A percentile compares a stretch with the other conserved stretches of the same genome.
phyloP scores from a whole-genome alignment of 2,888 invertebrate genomes.

The Julus scanicus region DNA sequence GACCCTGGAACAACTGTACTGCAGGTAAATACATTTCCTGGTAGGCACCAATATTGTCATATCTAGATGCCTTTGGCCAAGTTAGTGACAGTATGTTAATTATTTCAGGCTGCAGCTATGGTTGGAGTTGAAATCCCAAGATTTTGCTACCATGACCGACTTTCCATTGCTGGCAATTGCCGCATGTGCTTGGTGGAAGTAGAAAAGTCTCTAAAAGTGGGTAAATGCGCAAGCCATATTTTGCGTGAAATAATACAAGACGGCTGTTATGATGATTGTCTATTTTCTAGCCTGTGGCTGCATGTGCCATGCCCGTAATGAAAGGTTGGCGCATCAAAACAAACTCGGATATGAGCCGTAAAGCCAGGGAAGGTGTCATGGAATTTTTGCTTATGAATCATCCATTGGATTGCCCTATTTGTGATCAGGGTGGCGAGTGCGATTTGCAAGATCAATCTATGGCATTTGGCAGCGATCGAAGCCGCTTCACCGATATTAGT shows the following conservation, averaged over 20 bases:
- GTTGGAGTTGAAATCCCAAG: conserved; percentile 98
- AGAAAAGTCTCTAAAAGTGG: conserved; percentile 91
- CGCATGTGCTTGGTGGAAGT: conserved; percentile 99
- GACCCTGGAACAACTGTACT: conserved; percentile 96
- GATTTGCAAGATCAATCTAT: conserved; percentile 96
- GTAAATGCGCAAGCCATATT: not conserved
- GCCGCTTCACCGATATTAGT: conserved; percentile 91
- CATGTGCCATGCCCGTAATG: conserved; percentile 99
- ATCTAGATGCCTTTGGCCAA: not conserved
- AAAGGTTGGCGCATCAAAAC: conserved; percentile 99
- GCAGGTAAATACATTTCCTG: conserved; percentile 74
- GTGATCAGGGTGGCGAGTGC: conserved; percentile 88
- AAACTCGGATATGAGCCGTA: conserved; percentile 90
- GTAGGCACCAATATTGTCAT: not conserved
- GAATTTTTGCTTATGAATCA: conserved; percentile 98
- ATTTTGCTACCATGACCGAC: conserved; percentile 98
- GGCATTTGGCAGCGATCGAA: conserved; percentile 96
- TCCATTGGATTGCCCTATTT: conserved; percentile 99
- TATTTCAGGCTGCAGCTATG: conserved; percentile 86
- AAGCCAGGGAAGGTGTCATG: conserved; percentile 92
- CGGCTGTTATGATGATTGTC: not conserved
- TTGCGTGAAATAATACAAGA: not conserved
- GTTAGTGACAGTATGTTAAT: conserved; percentile 37
- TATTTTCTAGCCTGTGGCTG: conserved; percentile 83
- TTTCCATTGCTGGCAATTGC: conserved; percentile 99